Base-by-base conservation (phyloP, 1,140 invertebrate species). In the Charaxes varanes region DNA sequence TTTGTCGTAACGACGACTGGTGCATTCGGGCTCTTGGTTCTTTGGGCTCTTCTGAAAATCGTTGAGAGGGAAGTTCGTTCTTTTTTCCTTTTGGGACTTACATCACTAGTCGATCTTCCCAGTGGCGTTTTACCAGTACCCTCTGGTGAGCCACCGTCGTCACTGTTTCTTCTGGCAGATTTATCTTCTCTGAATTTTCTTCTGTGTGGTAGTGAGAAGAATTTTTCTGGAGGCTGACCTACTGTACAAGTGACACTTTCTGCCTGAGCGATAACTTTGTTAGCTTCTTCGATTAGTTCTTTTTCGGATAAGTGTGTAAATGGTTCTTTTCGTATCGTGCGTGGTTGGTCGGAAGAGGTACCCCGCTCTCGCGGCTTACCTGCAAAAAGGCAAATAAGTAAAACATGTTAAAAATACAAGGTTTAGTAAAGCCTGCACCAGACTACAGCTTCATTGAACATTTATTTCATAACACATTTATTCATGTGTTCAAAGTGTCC, bases 201-300 rank as follows among this genome's bases (percentile, higher is more conserved):
- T 31, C 86, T 79, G 19, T 86, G 83, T 8, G 89, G 89, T 18
- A 91, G 69, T 10, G 88, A 90, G 62, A 88, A 89, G 69, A 87
- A 90, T 50, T 87, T 89, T 31, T 88, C 87, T 15, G 86, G 86
- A 7, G 74, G 68, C 56, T 83, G 61, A 44, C 85, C 81, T 44
- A 82, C 78, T 17, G 85, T 86, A 53, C 90, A 91, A 15, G 87
- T 86, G 33, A 91, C 83, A 59, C 87, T 88, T 55, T 88, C 86
- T 8, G 88, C 90, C 61, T 91, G 89, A 19, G 88, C 84, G 12
- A 91, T 81, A 6, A 92, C 88, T 53, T 86, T 85, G 26, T 89
- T 88, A n/a, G 91, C 90, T 76, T 92, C 90, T 59, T 89, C 86
- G 7, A 88, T 89, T 19, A 92, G 79, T 58, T 92, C 87, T 56